Conservation (phyloP, 2,888 invertebrate species). For the Ectemnius continuus region DNA sequence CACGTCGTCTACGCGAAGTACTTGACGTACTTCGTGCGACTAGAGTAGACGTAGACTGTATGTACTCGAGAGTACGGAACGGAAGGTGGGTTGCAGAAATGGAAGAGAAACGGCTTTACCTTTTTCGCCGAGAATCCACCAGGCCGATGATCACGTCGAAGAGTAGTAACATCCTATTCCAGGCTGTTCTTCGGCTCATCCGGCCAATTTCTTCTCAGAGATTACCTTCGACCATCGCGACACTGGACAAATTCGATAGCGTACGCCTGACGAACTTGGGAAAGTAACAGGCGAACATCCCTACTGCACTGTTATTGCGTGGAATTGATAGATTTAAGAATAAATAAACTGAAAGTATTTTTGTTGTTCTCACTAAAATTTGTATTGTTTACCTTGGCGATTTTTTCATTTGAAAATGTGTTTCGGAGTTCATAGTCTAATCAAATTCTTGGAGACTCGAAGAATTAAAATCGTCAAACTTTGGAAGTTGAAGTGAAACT, state of each 20-base stretch:
- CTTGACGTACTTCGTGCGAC: neutral
- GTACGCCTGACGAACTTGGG: neutral
- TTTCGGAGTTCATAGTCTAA: too few species aligned
- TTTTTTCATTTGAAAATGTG: too few species aligned
- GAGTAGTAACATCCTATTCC: conserved; percentile 47
- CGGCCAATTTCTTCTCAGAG: neutral
- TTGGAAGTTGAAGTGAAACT: too few species aligned
- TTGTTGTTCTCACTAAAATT: too few species aligned
- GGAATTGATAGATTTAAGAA: too few species aligned
- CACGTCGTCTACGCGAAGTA: too few species aligned
- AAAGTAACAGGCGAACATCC: neutral
- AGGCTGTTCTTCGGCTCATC: conserved; percentile 6
- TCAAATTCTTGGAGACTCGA: too few species aligned
- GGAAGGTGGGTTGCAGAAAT: neutral
- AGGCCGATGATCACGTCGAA: conserved; percentile 61
- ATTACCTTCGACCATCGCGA: conserved; percentile 15
- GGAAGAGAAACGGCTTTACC: conserved; percentile 44
- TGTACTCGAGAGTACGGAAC: neutral
- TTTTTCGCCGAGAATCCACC: conserved; percentile 53
- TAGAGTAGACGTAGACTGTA: too few species aligned
- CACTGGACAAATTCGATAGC: neutral
- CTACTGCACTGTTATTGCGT: too few species aligned
- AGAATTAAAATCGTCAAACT: too few species aligned
- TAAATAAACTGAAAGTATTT: too few species aligned
- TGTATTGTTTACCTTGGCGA: too few species aligned